Conservation (phyloP, 2,888 invertebrate genomes). For the Salticus scenicus region DNA sequence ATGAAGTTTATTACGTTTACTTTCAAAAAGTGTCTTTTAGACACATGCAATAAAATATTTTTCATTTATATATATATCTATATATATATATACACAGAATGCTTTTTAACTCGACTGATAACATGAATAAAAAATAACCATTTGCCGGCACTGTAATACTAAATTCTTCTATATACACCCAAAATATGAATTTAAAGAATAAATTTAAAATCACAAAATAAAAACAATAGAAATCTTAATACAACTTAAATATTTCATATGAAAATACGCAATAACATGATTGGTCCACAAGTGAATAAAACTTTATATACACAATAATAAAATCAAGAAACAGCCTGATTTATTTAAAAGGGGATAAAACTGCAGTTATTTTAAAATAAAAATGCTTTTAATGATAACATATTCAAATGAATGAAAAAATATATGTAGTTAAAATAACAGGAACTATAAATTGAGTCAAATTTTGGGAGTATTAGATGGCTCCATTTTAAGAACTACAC, state of each 20-base stretch:
- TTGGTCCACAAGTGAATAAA: constrained; percentile 10
- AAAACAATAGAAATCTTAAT: not conserved
- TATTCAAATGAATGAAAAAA: too few relatives aligned
- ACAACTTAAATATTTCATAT: not conserved
- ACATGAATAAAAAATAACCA: not conserved
- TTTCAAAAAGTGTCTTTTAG: too few relatives aligned
- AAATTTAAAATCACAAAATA: not conserved
- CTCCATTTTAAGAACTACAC: not conserved
- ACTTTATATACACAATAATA: not conserved
- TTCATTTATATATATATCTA: not conserved
- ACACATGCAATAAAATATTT: not conserved
- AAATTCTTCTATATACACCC: not conserved
- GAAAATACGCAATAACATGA: not conserved
- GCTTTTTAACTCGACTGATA: not conserved
- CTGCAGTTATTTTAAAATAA: too few relatives aligned
- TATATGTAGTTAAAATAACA: not conserved
- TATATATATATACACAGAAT: not conserved
- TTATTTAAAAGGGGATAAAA: too few relatives aligned
- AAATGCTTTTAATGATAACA: too few relatives aligned
- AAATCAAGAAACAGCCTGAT: not conserved
- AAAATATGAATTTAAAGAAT: not conserved
- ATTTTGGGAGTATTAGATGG: not conserved
- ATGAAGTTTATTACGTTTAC: too few relatives aligned
- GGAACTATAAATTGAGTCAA: not conserved
- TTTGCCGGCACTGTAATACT: not conserved